Evolutionary conservation across 1,140 invertebrate species (phyloP).

Genomic region (Drosophila rhopaloa): DNA sequence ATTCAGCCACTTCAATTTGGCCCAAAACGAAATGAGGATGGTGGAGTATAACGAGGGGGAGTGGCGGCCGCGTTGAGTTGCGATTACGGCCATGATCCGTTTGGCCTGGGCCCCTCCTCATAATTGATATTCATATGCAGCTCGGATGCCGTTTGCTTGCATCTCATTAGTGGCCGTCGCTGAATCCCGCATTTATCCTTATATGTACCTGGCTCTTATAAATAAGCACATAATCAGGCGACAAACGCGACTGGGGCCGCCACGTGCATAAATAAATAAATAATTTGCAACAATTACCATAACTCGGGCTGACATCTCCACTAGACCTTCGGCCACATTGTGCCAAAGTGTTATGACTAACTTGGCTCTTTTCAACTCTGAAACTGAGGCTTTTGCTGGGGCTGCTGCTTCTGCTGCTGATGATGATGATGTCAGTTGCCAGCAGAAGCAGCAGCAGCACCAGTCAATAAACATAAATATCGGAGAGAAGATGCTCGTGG

Average conservation of each 20-base stretch:
- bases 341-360: conserved; percentile 64
- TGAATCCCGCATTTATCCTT: conserved; percentile 51
- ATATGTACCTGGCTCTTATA: conserved; percentile 59
- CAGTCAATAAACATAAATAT: conserved; percentile 81
- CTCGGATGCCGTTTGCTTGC: conserved; percentile 52
- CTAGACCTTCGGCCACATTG: conserved; percentile 27
- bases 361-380: conserved; percentile 22
- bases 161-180: conserved; percentile 69
- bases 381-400: background rate
- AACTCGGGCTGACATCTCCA: conserved; percentile 72
- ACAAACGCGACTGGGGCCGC: conserved; percentile 49
- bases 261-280: conserved; percentile 78
- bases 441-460: conserved; percentile 36
- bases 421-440: conserved; percentile 72
- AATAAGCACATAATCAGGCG: conserved; percentile 81
- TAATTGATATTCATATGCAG: conserved; percentile 79
- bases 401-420: conserved; percentile 21
- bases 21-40: background rate
- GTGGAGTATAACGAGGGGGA: background rate
- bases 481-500: conserved; percentile 46
- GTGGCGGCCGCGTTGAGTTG: conserved; percentile 17
- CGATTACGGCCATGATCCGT: conserved; percentile 47
- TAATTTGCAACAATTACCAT: conserved; percentile 81
- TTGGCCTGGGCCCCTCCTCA: conserved; percentile 9
- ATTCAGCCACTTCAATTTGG: conserved; percentile 41